Evolutionary conservation across 2,113 vertebrate genomes (phyloP), one percentile per base, ranked within the genome.

Genomic region (Phalacrocorax carbo): DNA sequence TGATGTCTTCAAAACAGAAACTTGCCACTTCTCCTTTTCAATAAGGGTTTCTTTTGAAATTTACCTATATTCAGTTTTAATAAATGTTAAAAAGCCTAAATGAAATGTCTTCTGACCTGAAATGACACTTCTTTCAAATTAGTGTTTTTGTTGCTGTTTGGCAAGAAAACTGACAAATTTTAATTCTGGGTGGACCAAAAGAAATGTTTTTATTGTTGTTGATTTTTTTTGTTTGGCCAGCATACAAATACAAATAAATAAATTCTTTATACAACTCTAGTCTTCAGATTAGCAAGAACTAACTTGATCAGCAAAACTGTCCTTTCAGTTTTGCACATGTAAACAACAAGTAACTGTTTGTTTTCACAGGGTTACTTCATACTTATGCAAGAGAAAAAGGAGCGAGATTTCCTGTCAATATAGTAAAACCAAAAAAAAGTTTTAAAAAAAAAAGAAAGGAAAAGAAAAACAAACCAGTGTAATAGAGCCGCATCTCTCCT

Each of bases 341-440:
- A 95, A 96, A 94, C 84, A 91, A 78, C 58, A 65, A 93, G 73
- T 42, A 79, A 91, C 40, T 57, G 44, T 87, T 94, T 94, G 78
- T 91, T 97, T 94, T 91, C 73, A 78, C 58, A 73, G 44, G 16
- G 38, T 92, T 93, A 90, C 90, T 78, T 94, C 90, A 95, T 91
- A 87, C 73, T 97, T 97, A 91, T 44, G 91, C 89, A 96, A 91
- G 91, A 93, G 46, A 86, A 95, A 82, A 69, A 86, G 30, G 40
- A 95, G 57, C 3, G 62, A 88, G 89, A 95, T 89, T 97, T 96
- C 93, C 93, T 93, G 93, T 90, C 82, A 95, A 91, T 95, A 93
- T 49, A 91, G 15, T 38, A 75, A 88, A 94, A 68, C 34, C 15
- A 72, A 75, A 86, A 93, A 40, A 62, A 40, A n/a, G 15, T 18